Base-by-base conservation (phyloP, 2,113 vertebrate species). In the Irena cyanogastra region DNA sequence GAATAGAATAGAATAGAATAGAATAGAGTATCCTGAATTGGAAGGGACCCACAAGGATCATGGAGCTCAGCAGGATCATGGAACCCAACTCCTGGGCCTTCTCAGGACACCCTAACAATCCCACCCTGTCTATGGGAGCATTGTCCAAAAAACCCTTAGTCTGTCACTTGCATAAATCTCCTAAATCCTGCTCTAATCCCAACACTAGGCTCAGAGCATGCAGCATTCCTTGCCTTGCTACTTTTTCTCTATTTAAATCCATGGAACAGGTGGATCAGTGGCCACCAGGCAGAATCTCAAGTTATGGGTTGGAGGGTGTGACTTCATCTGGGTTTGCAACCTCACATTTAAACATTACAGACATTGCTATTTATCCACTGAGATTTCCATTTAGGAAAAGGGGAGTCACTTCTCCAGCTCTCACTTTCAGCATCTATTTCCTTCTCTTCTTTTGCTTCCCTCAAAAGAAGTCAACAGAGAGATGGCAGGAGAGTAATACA, bases 401-500 rank as follows among this genome's bases (percentile, higher is more conserved):
- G 26, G 27, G n/a, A 11, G 8, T 68, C 41, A 41, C 50, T 78
- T 50, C 41, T 24, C 61, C 71, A 45, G 71, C 63, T 89, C 56
- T n/a, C 1, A 9, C 59, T 85, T 88, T 30, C 59, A 85, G 33
- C 33, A 23, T 52, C 28, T 85, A 54, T 79, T 78, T 75, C 88
- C 21, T 41, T 60, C 53, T 90, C 71, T 90, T 54, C 42, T 89
- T 76, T 69, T 82, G 26, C 86, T 68, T 95, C 82, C 50, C 77
- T 66, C 83, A 56, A 61, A 93, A 77, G 93, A 83, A 93, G 83
- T 90, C 90, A 92, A 66, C n/a, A 83, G 90, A 81, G 96, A 65
- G 87, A 85, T 94, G 79, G 86, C 82, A 86, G 82, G 91, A 97
- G 83, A 97, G 83, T 90, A 97, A 97, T 95, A 85, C 95, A 96